Evolutionary conservation across 2,113 vertebrate species (phyloP).

Genomic region (Bos javanicus): DNA sequence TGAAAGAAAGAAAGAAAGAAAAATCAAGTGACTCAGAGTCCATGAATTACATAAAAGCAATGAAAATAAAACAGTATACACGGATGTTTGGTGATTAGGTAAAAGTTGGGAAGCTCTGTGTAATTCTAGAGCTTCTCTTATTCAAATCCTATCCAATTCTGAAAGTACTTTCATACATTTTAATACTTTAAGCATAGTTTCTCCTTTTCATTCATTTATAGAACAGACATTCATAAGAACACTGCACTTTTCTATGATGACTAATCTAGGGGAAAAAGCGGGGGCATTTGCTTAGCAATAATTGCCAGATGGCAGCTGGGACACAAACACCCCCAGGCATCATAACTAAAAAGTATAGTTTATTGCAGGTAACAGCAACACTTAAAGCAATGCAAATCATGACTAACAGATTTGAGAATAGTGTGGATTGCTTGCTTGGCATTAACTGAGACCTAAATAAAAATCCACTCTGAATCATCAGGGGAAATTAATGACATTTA

Average conservation of each 20-base stretch:
- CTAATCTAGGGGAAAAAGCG: not conserved
- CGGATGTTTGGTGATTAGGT: not conserved
- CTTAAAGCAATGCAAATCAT: not conserved
- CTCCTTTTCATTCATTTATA: not conserved
- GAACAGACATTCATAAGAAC: not conserved
- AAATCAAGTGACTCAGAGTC: not conserved
- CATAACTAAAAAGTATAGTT: not conserved
- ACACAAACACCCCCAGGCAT: not conserved
- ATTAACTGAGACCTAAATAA: conserved; percentile 36
- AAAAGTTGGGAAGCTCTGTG: not conserved
- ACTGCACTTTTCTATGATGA: not conserved
- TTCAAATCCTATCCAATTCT: not conserved
- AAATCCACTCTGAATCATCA: conserved; percentile 47
- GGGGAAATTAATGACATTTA: conserved; percentile 53
- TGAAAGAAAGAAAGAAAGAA: not conserved
- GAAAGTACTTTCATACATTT: not conserved
- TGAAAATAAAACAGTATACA: not conserved
- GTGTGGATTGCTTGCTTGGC: not conserved
- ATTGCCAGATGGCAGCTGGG: not conserved
- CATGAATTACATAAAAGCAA: not conserved
- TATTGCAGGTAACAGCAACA: not conserved
- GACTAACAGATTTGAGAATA: conserved; percentile 6
- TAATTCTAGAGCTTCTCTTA: not conserved
- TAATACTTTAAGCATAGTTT: not conserved
- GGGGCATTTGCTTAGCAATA: not conserved